phyloP scores from a whole-genome alignment of 2,888 invertebrate species.

The Anoplius nigerrimus region DNA sequence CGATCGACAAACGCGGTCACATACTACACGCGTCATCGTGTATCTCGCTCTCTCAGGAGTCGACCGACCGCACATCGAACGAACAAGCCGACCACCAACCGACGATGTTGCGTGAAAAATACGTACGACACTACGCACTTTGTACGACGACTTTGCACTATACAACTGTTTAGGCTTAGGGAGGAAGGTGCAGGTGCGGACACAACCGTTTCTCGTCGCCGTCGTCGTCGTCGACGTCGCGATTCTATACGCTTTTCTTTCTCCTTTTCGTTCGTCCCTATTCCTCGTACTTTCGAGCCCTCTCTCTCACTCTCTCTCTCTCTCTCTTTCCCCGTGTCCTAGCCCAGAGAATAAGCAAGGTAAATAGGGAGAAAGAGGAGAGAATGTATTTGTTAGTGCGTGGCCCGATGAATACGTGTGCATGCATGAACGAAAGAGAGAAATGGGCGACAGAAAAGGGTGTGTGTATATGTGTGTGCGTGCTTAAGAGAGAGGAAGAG shows the following conservation, averaged over 20 bases:
- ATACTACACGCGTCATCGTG: conserved; percentile 27
- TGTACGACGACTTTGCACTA: conserved; percentile 29
- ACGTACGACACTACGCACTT: conserved; percentile 41
- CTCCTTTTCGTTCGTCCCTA: background rate
- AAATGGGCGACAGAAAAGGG: conserved; percentile 19
- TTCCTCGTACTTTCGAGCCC: conserved; percentile 2
- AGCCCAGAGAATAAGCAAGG: background rate
- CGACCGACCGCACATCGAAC: conserved; percentile 4
- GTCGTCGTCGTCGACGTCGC: background rate
- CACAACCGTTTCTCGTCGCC: conserved; percentile 36
- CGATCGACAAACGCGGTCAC: conserved; percentile 29
- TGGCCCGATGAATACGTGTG: no score
- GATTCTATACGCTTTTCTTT: conserved; percentile 1
- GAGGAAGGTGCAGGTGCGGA: conserved; percentile 46
- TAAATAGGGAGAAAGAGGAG: background rate
- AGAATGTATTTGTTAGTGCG: no score
- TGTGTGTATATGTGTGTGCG: conserved; percentile 4
- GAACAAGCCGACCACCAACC: no score
- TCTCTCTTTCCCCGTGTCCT: background rate
- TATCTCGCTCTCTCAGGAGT: background rate
- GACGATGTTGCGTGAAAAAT: conserved; percentile 27
- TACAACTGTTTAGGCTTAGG: conserved; percentile 48
- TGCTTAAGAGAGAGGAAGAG: conserved; percentile 10
- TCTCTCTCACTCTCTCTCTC: conserved; percentile 6
- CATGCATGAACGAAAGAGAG: conserved; percentile 20